A percentile compares a stretch with the other conserved stretches of the same genome.
Conservation (phyloP, 1,140 invertebrate genomes). For the Triops longicaudatus region DNA sequence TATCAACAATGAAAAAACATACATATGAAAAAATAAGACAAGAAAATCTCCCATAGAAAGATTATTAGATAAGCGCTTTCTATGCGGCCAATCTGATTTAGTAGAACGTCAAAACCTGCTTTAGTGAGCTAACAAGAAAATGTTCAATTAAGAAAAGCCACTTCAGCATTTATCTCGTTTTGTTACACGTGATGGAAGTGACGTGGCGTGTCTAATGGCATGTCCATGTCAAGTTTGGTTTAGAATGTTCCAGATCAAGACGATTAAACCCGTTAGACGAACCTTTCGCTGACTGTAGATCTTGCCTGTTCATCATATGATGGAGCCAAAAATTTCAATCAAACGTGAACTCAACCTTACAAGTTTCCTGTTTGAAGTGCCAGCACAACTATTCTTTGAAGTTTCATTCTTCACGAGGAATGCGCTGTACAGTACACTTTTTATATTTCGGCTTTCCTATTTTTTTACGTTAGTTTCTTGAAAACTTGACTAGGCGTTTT, state of each 20-base stretch:
- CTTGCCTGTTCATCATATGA: background rate
- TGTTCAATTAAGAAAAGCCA: background rate
- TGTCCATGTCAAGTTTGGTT: slow-evolving; percentile 9
- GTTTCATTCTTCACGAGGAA: too few relatives aligned
- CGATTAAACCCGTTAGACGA: slow-evolving; percentile 14
- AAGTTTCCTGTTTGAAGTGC: background rate
- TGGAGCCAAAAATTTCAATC: slow-evolving; percentile 1
- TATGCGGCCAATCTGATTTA: background rate
- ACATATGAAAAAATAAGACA: too few relatives aligned
- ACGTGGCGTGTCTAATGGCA: slow-evolving; percentile 10
- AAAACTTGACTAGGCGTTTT: too few relatives aligned
- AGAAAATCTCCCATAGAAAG: too few relatives aligned
- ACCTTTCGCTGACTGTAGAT: slow-evolving; percentile 1
- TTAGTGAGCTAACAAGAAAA: background rate
- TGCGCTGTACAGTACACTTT: background rate
- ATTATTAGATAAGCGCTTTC: too few relatives aligned
- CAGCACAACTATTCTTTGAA: background rate
- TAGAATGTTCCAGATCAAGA: background rate
- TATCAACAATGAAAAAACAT: too few relatives aligned
- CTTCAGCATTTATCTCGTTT: background rate
- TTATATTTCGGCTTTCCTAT: background rate
- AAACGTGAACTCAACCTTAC: slow-evolving; percentile 7
- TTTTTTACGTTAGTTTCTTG: background rate
- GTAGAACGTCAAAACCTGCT: background rate
- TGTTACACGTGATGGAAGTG: background rate